Base-by-base conservation (phyloP, 1,140 invertebrate species). In the Neodiprion pinetum region DNA sequence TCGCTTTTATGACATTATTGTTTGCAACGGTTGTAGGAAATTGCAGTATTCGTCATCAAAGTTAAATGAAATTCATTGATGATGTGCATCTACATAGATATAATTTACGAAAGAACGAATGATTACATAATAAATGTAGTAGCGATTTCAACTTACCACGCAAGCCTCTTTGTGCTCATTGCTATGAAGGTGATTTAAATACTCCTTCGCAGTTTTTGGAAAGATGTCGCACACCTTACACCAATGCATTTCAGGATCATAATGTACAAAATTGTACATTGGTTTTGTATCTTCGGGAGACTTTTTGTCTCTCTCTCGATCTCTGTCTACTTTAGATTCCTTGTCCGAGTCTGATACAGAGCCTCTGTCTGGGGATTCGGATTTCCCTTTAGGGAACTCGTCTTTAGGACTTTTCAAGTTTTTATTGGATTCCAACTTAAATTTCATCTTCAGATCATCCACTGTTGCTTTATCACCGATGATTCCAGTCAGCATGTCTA, bases 221-320 rank as follows among this genome's bases (percentile, higher is more conserved):
- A 96, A 96, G 80, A 95, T 93, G 86, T 95, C 93, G 87, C 95
- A 96, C 68, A 93, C 90, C 73, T 94, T 90, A 86, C 95, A 96
- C 95, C 95, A 96, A 87, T 96, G 95, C 88, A 95, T 93, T 87
- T 96, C 95, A 0, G 95, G 94, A 88, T 96, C 95, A 82, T 95
- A 96, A 87, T 95, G 94, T 49, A 95, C 92, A 82, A 94, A 94
- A 90, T 95, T 95, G 85, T 92, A 92, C 81, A 91, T 90, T 10
- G 85, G 85, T 76, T 85, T 88, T 9, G 82, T 76, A 14, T 83
- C 83, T 28, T 87, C 81, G 0, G 77, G 75, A 53, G 80, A 80
- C 49, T 70, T 77, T 74, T 75, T 73, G 28, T 81, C 73, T 67
- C 82, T 82, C 10, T 68, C 48, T 74, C 77, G 80, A 9, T 86